Percentiles rank a stretch among this genome's conserved stretches.
phyloP scores from a whole-genome alignment of 2,113 vertebrate species.

The Aegypius monachus region DNA sequence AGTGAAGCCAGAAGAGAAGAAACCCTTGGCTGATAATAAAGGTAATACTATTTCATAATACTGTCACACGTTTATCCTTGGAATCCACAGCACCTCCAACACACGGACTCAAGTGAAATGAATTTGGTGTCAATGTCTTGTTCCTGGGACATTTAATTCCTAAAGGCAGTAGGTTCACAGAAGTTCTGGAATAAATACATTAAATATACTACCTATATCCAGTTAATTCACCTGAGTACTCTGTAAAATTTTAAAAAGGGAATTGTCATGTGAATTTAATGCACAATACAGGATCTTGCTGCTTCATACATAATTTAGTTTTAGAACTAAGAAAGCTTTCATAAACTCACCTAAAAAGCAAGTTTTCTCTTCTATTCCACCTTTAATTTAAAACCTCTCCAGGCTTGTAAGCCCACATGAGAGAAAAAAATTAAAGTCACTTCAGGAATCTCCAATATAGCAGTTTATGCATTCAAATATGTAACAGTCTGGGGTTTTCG shows the following conservation, averaged over 20 bases:
- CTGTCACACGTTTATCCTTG: neutral
- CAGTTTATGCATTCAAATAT: slow-evolving; percentile 6
- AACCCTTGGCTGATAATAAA: neutral
- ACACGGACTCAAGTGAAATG: neutral
- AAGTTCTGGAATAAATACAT: neutral
- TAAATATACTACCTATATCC: neutral
- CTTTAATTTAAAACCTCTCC: slow-evolving; percentile 15
- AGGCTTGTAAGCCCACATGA: neutral
- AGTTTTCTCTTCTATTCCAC: neutral
- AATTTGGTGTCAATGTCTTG: neutral
- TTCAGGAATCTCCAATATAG: slow-evolving; percentile 5
- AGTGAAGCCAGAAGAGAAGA: neutral
- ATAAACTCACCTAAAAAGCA: slow-evolving; percentile 1
- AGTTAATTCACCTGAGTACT: neutral
- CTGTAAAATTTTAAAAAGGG: neutral
- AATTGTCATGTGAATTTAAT: neutral
- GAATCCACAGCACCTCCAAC: neutral
- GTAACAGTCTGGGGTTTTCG: neutral
- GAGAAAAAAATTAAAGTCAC: neutral
- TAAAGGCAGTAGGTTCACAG: neutral
- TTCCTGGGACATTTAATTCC: neutral
- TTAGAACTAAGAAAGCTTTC: neutral
- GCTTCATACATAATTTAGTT: slow-evolving; percentile 20
- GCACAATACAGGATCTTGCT: neutral
- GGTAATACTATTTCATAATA: neutral